Evolutionary conservation across 2,888 invertebrate species (phyloP).

Genomic region (Philereme vetulata): DNA sequence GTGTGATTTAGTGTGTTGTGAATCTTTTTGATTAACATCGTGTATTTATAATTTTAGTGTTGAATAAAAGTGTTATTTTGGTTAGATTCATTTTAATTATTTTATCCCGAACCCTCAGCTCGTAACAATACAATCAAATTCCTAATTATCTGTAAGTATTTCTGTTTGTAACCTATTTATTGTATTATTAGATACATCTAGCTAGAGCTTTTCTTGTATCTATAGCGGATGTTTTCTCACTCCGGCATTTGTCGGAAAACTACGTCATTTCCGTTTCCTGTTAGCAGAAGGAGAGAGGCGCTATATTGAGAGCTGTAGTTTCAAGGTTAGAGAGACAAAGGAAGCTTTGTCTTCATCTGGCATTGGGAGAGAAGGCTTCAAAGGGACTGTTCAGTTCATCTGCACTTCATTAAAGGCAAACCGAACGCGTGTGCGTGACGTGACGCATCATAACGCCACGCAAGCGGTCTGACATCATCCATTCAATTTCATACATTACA

Average conservation of each 20-base stretch:
- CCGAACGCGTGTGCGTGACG: not conserved
- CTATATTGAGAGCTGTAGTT: constrained; percentile 21
- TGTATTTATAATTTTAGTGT: no score
- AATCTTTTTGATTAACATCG: no score
- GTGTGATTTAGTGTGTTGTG: no score
- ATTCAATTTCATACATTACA: no score
- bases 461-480: no score
- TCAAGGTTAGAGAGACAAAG: constrained; percentile 39
- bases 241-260: constrained; percentile 24
- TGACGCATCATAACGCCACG: no score
- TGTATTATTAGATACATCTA: not conserved
- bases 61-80: no score
- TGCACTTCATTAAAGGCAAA: not conserved
- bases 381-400: not conserved
- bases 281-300: constrained; percentile 13
- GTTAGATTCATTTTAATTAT: no score
- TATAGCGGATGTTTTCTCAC: constrained; percentile 7
- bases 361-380: constrained; percentile 2
- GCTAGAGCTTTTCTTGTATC: not conserved
- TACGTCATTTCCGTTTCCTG: constrained; percentile 19
- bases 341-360: constrained; percentile 21
- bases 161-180: no score
- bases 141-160: no score
- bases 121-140: no score
- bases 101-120: no score